These are phyloP conservation scores for Cinclus cinclus DNA, from an alignment of 2,113 vertebrate genomes.

Conservation along the genomic window DNA sequence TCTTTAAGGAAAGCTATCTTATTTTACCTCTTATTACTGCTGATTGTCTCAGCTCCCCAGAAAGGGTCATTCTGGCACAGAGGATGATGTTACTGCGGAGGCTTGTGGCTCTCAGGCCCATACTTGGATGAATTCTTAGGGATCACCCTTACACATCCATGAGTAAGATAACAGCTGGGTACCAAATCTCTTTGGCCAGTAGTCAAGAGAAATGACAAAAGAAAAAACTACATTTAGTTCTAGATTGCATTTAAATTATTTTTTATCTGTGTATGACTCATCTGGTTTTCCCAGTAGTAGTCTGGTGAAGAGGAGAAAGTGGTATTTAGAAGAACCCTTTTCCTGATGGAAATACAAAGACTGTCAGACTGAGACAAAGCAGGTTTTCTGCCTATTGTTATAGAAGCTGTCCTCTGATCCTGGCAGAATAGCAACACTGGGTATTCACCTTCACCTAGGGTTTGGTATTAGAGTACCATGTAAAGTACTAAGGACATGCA, in stretches of 20 bases:
- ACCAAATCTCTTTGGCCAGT: not conserved
- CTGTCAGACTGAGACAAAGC: not conserved
- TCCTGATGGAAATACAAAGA: not conserved
- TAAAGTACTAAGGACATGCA: not conserved
- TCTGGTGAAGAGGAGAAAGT: not conserved
- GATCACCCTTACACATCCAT: not conserved
- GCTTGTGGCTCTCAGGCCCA: not conserved
- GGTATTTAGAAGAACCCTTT: not conserved
- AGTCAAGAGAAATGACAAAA: not conserved
- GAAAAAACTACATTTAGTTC: not conserved
- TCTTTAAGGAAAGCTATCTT: not conserved
- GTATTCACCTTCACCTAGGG: not conserved
- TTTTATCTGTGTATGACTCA: not conserved
- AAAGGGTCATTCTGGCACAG: not conserved
- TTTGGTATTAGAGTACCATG: not conserved
- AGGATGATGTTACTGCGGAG: not conserved
- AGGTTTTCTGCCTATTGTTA: not conserved
- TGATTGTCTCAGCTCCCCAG: not conserved
- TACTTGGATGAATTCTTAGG: not conserved
- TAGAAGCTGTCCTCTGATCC: not conserved
- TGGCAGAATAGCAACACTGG: not conserved
- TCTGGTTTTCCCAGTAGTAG: not conserved
- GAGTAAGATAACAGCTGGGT: not conserved
- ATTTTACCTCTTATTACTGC: not conserved
- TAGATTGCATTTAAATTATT: not conserved